Evolutionary conservation across 1,140 invertebrate species (phyloP).

Genomic region (Hypothenemus hampei): DNA sequence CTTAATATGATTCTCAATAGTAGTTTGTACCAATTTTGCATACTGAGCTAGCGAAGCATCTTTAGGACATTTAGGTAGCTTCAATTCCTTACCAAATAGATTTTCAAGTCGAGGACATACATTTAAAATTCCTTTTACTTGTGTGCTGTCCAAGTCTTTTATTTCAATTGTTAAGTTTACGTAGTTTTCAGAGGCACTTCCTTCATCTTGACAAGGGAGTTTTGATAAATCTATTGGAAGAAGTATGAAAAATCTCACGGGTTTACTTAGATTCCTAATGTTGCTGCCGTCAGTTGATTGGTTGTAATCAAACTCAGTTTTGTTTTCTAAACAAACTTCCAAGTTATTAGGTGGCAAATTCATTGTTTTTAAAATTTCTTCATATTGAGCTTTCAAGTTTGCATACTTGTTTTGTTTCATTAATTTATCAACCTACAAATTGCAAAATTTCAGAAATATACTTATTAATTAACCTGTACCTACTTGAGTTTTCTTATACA

Average conservation of each 20-base stretch:
- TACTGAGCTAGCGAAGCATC: constrained; percentile 35
- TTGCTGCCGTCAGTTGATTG: not conserved
- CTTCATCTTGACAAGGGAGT: constrained; percentile 36
- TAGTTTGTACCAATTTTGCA: constrained; percentile 31
- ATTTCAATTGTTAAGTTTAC: constrained; percentile 37
- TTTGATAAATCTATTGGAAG: constrained; percentile 37
- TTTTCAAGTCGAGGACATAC: constrained; percentile 40
- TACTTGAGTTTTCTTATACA: constrained; percentile 43
- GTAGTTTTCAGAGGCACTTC: constrained; percentile 28
- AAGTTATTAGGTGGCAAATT: constrained; percentile 37
- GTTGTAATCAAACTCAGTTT: constrained; percentile 9
- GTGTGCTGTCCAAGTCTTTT: constrained; percentile 32
- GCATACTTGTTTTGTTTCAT: constrained; percentile 36
- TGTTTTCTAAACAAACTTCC: constrained; percentile 41
- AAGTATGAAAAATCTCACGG: constrained; percentile 40
- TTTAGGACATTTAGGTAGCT: constrained; percentile 35
- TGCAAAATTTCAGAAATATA: not conserved
- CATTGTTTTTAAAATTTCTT: constrained; percentile 25
- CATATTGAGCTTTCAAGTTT: constrained; percentile 37
- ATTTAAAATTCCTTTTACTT: constrained; percentile 33
- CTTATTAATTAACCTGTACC: too few relatives aligned
- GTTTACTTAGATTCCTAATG: not conserved
- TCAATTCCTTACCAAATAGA: constrained; percentile 31
- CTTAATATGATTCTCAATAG: constrained; percentile 30
- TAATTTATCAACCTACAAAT: constrained; percentile 30